Percentiles rank a stretch among this genome's conserved stretches.
phyloP scores from a whole-genome alignment of 2,888 invertebrate genomes.

The Chesias legatella region DNA sequence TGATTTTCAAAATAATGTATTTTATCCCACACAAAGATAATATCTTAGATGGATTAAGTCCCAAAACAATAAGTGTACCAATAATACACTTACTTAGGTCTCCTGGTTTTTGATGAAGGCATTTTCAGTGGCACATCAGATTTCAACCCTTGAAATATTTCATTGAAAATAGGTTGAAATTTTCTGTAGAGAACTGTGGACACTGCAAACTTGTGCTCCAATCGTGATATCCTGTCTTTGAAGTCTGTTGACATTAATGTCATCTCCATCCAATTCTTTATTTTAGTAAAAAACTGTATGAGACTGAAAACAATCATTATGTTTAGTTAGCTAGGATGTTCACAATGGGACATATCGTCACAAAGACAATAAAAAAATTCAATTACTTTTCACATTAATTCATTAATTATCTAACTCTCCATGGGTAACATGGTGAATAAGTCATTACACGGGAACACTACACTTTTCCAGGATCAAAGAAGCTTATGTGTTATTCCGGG shows the following conservation, averaged over 20 bases:
- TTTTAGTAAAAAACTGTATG: constrained; percentile 96
- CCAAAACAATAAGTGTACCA: not conserved
- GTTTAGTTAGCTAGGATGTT: not conserved
- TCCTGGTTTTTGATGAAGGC: constrained; percentile 76
- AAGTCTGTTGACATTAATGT: constrained; percentile 92
- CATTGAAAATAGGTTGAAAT: constrained; percentile 92
- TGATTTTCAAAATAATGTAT: too few species aligned
- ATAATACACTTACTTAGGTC: constrained; percentile 61
- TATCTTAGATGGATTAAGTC: too few species aligned
- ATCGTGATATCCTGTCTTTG: constrained; percentile 88
- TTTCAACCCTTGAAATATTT: constrained; percentile 88
- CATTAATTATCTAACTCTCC: too few species aligned
- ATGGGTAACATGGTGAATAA: too few species aligned
- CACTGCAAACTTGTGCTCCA: constrained; percentile 95
- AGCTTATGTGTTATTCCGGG: too few species aligned
- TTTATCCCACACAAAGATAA: too few species aligned
- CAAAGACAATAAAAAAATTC: too few species aligned
- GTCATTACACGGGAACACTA: too few species aligned
- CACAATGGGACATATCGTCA: too few species aligned
- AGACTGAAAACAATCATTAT: constrained; percentile 78
- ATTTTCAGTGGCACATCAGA: constrained; percentile 73
- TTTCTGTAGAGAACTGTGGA: constrained; percentile 96
- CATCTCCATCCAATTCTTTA: constrained; percentile 97
- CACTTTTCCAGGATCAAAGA: too few species aligned
- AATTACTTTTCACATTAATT: too few species aligned